Conservation (phyloP, 2,113 vertebrate genomes). For the Atherinomorus stipes region DNA sequence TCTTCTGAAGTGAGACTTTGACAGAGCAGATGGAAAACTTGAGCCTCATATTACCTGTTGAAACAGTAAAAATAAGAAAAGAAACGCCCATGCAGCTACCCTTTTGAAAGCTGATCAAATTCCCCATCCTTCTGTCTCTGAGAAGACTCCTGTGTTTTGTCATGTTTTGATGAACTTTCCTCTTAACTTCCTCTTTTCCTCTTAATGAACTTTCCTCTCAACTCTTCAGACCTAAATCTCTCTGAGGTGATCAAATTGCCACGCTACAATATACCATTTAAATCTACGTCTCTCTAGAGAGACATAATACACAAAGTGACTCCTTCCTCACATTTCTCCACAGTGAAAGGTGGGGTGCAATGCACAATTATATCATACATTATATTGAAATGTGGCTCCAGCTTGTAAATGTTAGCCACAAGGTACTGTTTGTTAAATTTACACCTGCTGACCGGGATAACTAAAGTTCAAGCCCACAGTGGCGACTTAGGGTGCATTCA, state of each 20-base stretch:
- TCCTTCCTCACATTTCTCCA: too few relatives aligned
- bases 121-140: background rate
- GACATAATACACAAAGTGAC: too few relatives aligned
- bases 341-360: too few relatives aligned
- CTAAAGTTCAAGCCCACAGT: background rate
- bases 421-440: background rate
- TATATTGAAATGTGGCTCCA: too few relatives aligned
- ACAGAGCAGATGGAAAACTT: slow-evolving; percentile 26
- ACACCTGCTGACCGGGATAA: background rate
- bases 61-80: slow-evolving; percentile 38
- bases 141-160: slow-evolving; percentile 25
- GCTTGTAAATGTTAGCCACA: too few relatives aligned
- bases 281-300: background rate
- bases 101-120: background rate
- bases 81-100: background rate
- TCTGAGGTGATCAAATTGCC: too few relatives aligned
- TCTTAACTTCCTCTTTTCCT: too few relatives aligned
- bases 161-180: slow-evolving; percentile 8
- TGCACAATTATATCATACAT: too few relatives aligned
- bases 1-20: slow-evolving; percentile 4
- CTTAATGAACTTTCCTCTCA: background rate
- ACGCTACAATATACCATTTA: too few relatives aligned
- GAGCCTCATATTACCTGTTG: slow-evolving; percentile 28
- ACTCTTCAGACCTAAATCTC: too few relatives aligned
- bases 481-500: too few relatives aligned